A percentile compares a stretch with the other conserved stretches of the same genome.
Conservation (phyloP, 2,113 vertebrate genomes). For the Reinhardtius hippoglossoides region DNA sequence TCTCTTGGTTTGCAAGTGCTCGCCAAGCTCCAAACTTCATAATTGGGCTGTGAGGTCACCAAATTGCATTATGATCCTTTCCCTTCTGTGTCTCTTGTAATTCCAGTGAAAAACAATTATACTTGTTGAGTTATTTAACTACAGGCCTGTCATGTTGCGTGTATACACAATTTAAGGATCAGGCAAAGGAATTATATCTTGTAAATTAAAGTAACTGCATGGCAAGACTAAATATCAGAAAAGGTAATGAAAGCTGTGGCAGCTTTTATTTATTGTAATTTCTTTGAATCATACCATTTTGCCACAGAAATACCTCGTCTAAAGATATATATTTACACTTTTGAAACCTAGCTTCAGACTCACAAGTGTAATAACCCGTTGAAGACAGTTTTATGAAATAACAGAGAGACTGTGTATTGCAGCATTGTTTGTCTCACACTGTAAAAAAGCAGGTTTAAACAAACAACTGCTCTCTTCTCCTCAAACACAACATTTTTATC, state of each 20-base stretch:
- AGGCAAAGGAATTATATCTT: slow-evolving; percentile 79
- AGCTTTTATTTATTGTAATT: slow-evolving; percentile 57
- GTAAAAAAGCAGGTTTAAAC: slow-evolving; percentile 42
- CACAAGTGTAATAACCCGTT: slow-evolving; percentile 31
- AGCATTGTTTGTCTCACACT: slow-evolving; percentile 37
- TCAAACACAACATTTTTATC: slow-evolving; percentile 23
- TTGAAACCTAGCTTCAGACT: slow-evolving; percentile 20
- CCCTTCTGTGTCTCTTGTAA: slow-evolving; percentile 90
- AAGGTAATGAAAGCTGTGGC: slow-evolving; percentile 51
- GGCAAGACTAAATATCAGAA: slow-evolving; percentile 56
- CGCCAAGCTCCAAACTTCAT: slow-evolving; percentile 89
- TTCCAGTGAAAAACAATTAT: slow-evolving; percentile 90
- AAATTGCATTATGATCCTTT: slow-evolving; percentile 93
- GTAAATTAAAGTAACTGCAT: slow-evolving; percentile 71
- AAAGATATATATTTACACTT: slow-evolving; percentile 36
- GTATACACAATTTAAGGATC: slow-evolving; percentile 88
- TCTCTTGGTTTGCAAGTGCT: slow-evolving; percentile 87
- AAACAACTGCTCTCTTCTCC: slow-evolving; percentile 23
- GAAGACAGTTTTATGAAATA: slow-evolving; percentile 37
- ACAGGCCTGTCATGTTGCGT: slow-evolving; percentile 85
- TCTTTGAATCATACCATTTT: slow-evolving; percentile 33
- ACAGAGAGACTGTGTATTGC: slow-evolving; percentile 17
- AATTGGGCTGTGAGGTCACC: slow-evolving; percentile 92
- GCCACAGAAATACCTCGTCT: slow-evolving; percentile 28
- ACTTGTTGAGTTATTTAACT: slow-evolving; percentile 90